Base-by-base conservation (phyloP, 2,113 vertebrate genomes). In the Corvus cornix region DNA sequence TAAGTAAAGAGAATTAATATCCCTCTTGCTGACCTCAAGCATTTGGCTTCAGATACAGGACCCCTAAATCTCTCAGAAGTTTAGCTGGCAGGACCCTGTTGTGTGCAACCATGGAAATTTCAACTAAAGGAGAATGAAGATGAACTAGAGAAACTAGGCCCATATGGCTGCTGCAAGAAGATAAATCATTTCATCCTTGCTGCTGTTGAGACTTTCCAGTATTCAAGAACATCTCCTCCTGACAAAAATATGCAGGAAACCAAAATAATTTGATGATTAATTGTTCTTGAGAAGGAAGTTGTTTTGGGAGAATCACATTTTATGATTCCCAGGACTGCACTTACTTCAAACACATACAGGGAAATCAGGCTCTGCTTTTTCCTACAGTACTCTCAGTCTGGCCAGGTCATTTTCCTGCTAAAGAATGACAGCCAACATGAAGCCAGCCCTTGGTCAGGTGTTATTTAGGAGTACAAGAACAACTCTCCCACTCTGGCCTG, bases 401-500 rank as follows among this genome's bases (percentile, higher is more conserved):
- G 27, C 21, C 44, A 75, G 16, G 56, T 7, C 2, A 19, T 64
- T 79, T 68, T 82, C 53, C 13, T 41, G 4, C 41, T 60, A 14
- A 51, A 37, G 13, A 49, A 15, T 8, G 13, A 41, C 24, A 62
- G 22, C 6, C 20, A 62, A 5, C 0, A 0, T 48, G 89, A 41
- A 87, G 7, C 11, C 66, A 91, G 14, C 6, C 15, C 60, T 68
- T 3, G 1, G 33, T 19, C 20, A 64, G 15, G 15, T 60, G 33
- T 68, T 55, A 31, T 63, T 70, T 30, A 82, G 39, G 19, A 87
- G 18, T 9, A 26, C 8, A 81, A 63, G 35, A 83, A 44, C 43
- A 30, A n/a, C 3, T 26, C 16, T 37, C 2, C 9, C 11, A 0
- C 16, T 79, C 28, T 56, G 33, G 35, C 19, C 13, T 24, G 4